Base-by-base conservation (phyloP, 2,797 vertebrate genomes). In the Fundulus diaphanus region DNA sequence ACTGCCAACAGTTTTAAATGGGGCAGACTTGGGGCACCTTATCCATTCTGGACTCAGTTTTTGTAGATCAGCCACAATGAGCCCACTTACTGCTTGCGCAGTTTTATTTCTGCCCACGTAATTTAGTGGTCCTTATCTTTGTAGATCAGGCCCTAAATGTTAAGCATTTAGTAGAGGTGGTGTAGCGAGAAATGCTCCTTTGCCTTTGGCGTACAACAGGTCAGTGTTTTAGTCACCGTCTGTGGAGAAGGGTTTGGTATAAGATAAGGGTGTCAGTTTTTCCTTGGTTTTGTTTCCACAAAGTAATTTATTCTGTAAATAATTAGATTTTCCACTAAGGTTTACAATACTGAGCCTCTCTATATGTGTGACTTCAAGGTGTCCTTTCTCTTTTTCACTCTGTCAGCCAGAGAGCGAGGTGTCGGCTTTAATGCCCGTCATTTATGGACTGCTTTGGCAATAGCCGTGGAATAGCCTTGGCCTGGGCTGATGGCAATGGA, bases 371-470 rank as follows among this genome's bases (percentile, higher is more conserved):
- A 82, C 77, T 86, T 82, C 70, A 84, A 88, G 76, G 74, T 80
- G 81, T 82, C 77, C 86, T 82, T 72, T 42, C 61, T 72, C 79
- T 80, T 78, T 77, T 72, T 85, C 84, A 77, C 70, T 85, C 67
- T 77, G 78, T 88, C 84, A 86, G 88, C 76, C 67, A 52, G 79
- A 82, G 80, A 88, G 89, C 52, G 70, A 90, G 88, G 86, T 84
- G 87, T 91, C 88, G 83, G 74, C 81, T 92, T 91, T 90, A 92
- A 93, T 92, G 85, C 78, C 87, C 85, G 88, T 92, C 91, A 91
- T 93, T 90, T 88, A 91, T 69, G 42, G 80, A 86, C 83, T 85
- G 89, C 87, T 91, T 78, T 90, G 81, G 85, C 88, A 93, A 92
- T 87, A 88, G 89, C 82, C 67, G 48, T 88, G 85, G 75, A 92